These are phyloP conservation scores for Synanceia verrucosa DNA, from an alignment of 2,797 vertebrate species.

Conservation along the genomic window DNA sequence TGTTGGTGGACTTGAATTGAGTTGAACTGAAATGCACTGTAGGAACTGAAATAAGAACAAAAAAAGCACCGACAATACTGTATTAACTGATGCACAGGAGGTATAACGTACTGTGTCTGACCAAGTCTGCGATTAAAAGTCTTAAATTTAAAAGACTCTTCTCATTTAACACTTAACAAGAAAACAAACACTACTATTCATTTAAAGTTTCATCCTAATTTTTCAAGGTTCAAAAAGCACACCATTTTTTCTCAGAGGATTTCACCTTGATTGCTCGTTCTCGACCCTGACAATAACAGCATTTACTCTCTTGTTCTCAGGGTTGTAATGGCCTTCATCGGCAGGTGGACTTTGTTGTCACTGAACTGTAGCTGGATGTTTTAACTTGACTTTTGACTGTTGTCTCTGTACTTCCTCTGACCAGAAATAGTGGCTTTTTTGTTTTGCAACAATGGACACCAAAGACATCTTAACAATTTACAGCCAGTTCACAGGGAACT, in stretches of 20 bases:
- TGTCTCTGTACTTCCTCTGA: slow-evolving; percentile 59
- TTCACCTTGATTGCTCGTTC: not conserved
- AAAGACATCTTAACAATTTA: slow-evolving; percentile 13
- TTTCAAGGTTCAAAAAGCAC: not conserved
- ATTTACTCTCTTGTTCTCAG: not conserved
- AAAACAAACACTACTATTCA: not conserved
- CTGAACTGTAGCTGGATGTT: not conserved
- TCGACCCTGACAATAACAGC: not conserved
- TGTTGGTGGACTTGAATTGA: not conserved
- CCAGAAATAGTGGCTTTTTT: slow-evolving; percentile 25
- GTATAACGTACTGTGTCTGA: not conserved
- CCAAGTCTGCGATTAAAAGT: not conserved
- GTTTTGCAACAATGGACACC: slow-evolving; percentile 17
- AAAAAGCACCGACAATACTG: slow-evolving; percentile 28
- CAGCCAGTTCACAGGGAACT: slow-evolving; percentile 9
- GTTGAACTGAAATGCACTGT: slow-evolving; percentile 18
- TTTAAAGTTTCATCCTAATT: no score
- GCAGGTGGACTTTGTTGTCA: not conserved
- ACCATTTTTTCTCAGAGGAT: not conserved
- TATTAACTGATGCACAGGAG: slow-evolving; percentile 20
- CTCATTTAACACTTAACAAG: not conserved
- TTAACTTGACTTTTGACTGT: not conserved
- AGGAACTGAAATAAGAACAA: slow-evolving; percentile 17
- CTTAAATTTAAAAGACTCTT: slow-evolving; percentile 6
- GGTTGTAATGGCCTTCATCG: not conserved